Percentiles rank a stretch among this genome's conserved stretches.
phyloP scores from a whole-genome alignment of 2,797 vertebrate genomes.

The Sebastes miniatus region DNA sequence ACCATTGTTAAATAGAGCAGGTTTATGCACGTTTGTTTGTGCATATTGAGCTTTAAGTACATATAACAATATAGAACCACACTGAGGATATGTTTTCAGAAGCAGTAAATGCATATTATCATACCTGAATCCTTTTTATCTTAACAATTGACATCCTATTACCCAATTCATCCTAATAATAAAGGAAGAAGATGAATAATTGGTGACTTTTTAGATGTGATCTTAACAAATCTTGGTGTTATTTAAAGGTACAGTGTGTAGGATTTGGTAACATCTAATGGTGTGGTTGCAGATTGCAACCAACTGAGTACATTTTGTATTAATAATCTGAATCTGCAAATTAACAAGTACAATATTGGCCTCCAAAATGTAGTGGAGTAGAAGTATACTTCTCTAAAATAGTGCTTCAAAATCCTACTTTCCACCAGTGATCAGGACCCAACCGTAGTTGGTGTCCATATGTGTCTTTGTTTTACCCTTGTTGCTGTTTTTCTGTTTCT shows the following conservation, averaged over 20 bases:
- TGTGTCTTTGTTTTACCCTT: not conserved
- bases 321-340: not conserved
- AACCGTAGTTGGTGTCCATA: not conserved
- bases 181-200: no score
- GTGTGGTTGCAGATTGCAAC: no score
- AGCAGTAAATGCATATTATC: rapidly evolving
- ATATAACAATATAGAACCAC: not conserved
- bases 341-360: no score
- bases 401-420: not conserved
- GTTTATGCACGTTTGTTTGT: not conserved
- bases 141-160: rapidly evolving
- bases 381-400: rapidly evolving
- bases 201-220: rapidly evolving
- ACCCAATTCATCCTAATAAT: rapidly evolving
- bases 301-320: no score
- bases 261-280: rapidly evolving
- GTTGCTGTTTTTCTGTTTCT: not conserved
- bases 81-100: no score
- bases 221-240: no score
- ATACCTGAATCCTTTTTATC: no score
- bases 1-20: not conserved
- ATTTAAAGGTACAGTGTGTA: no score
- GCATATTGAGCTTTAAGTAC: not conserved
- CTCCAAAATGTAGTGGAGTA: not conserved
- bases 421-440: not conserved